Percentiles rank a stretch among this genome's conserved stretches.
Conservation (phyloP, 1,140 invertebrate genomes). For the Bombus terrestris region DNA sequence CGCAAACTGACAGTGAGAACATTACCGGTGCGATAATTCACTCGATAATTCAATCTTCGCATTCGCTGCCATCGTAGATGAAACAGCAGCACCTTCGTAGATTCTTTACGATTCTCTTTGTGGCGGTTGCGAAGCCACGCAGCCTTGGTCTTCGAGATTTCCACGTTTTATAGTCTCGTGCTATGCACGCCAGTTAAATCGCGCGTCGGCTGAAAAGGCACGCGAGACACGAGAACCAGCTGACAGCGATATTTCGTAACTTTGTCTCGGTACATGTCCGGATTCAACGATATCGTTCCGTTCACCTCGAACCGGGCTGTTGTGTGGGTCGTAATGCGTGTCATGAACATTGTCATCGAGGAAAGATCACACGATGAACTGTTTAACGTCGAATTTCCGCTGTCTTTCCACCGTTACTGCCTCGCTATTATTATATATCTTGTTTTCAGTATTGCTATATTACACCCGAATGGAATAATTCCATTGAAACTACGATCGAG, state of each 20-base stretch:
- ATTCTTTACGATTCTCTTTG: neutral
- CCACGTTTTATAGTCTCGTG: neutral
- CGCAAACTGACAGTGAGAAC: too few relatives aligned
- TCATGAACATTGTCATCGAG: neutral
- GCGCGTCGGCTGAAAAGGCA: neutral
- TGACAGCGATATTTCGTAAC: constrained; percentile 2
- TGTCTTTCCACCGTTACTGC: too few relatives aligned
- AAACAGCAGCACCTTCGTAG: neutral
- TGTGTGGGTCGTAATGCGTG: neutral
- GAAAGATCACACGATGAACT: neutral
- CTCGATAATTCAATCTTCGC: neutral
- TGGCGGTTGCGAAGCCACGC: too few relatives aligned
- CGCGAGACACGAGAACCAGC: neutral
- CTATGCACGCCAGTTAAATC: neutral
- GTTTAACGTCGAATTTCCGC: constrained; percentile 3
- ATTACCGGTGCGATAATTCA: neutral
- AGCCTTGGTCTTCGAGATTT: neutral
- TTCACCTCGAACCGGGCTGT: neutral
- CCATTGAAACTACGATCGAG: too few relatives aligned
- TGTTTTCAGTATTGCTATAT: neutral
- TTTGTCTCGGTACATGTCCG: neutral
- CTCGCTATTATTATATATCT: too few relatives aligned
- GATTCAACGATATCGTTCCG: neutral
- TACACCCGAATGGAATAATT: neutral
- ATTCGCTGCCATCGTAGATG: too few relatives aligned